Base-by-base conservation (phyloP, 2,113 vertebrate species). In the Alligator sinensis region DNA sequence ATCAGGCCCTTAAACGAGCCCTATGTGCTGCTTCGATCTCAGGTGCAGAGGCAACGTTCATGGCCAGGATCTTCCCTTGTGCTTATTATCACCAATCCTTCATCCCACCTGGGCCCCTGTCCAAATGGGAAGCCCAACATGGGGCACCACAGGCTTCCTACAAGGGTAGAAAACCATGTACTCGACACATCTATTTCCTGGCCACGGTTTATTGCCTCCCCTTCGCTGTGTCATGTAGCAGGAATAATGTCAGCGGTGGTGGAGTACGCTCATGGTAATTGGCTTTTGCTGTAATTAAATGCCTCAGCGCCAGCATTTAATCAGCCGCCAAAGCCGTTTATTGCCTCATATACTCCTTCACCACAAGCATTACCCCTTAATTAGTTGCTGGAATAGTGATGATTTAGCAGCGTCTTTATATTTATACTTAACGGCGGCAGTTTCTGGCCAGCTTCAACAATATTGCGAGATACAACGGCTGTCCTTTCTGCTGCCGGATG, bases 331-430 rank as follows among this genome's bases (percentile, higher is more conserved):
- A 96, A 97, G 95, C 94, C 86, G 13, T 98, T 98, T 97, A 98
- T 97, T 96, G 95, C 96, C 96, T 94, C 82, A 88, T 96, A 96
- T 94, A 97, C 75, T 96, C 95, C 93, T 97, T 86, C 88, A 94
- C 96, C 93, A 80, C 68, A 88, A 97, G 96, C 86, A 96, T 97
- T 96, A 97, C 88, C 85, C 93, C 90, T 96, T 98, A 97, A 98
- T 98, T 97, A 97, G 97, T 94, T 97, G 92, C 93, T 97, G 96
- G 97, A 98, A 97, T 96, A 96, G 93, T 94, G 96, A 97, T 97
- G 97, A 98, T 97, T 97, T 98, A 97, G 97, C 96, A 96, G 88
- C 84, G 58, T 95, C 94, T 96, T 96, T 96, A 93, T 86, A 91
- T 96, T 95, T 95, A 90, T 93, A 95, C 96, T 97, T 97, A 95